Evolutionary conservation across 1,140 invertebrate genomes (phyloP).

Genomic region (Drosophila willistoni): DNA sequence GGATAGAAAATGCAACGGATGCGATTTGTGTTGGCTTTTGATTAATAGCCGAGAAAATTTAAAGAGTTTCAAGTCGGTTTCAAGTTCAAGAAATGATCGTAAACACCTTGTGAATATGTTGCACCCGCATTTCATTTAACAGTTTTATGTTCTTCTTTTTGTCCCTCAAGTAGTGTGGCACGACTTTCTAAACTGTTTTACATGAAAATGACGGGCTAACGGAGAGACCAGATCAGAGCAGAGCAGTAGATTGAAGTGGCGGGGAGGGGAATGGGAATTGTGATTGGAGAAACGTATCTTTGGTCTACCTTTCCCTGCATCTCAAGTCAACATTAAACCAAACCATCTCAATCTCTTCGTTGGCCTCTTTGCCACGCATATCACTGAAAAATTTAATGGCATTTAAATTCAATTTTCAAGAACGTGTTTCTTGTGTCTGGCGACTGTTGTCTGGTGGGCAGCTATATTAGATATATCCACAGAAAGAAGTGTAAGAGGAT

Average conservation of each 20-base stretch:
- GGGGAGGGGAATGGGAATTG: background rate
- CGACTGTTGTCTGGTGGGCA: background rate
- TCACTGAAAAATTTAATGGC: slow-evolving; percentile 61
- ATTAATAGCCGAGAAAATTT: slow-evolving; percentile 53
- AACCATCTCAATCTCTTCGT: background rate
- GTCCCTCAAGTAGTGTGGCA: slow-evolving; percentile 7
- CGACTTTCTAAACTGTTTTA: slow-evolving; percentile 72
- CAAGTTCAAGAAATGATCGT: slow-evolving; percentile 58
- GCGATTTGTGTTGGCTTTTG: slow-evolving; percentile 41
- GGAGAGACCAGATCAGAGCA: too few relatives aligned
- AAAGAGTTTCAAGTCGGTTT: slow-evolving; percentile 49
- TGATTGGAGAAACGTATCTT: slow-evolving; percentile 17
- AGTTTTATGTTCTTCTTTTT: slow-evolving; percentile 10
- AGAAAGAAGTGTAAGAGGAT: slow-evolving; percentile 17
- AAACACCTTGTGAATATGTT: slow-evolving; percentile 58
- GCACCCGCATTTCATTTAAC: slow-evolving; percentile 56
- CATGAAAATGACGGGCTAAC: slow-evolving; percentile 34
- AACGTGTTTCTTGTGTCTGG: slow-evolving; percentile 57
- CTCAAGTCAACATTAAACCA: background rate
- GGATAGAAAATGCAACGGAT: slow-evolving; percentile 41
- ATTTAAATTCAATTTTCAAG: slow-evolving; percentile 74
- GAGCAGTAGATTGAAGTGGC: background rate
- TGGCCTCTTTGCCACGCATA: slow-evolving; percentile 20
- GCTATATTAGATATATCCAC: slow-evolving; percentile 4
- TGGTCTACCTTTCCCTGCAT: slow-evolving; percentile 29